These are phyloP conservation scores for Chrysaora quinquecirrha DNA, from an alignment of 30 jellyfish, hydroid and myxozoan genomes.

Conservation along the genomic window DNA sequence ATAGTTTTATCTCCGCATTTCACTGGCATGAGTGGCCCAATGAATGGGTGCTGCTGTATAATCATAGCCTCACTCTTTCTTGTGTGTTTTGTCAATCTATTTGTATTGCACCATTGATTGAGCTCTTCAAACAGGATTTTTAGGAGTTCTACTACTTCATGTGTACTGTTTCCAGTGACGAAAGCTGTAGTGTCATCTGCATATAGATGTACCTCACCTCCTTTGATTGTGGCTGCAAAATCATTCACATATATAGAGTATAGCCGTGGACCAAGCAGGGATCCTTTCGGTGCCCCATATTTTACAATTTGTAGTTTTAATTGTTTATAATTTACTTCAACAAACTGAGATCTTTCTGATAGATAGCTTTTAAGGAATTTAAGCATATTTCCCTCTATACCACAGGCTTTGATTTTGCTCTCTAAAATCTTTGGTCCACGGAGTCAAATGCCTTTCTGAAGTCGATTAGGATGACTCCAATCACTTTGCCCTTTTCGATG, in stretches of 20 bases:
- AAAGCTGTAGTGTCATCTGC: constrained; percentile 47
- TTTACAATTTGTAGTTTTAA: neutral
- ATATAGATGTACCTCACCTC: constrained; percentile 22
- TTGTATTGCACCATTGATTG: neutral
- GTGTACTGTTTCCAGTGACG: constrained; percentile 34
- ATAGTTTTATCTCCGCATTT: no score
- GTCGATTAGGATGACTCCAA: constrained; percentile 27
- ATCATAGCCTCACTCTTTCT: neutral
- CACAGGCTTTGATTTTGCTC: constrained; percentile 28
- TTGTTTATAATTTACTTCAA: constrained; percentile 6
- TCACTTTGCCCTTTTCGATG: constrained; percentile 34
- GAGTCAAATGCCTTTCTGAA: constrained; percentile 52
- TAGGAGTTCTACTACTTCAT: constrained; percentile 3
- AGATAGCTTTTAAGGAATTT: neutral
- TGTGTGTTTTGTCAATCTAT: neutral
- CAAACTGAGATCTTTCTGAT: constrained; percentile 20
- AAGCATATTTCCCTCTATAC: constrained; percentile 9
- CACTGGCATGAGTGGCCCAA: neutral
- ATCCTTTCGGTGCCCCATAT: constrained; percentile 54
- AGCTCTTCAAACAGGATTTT: neutral
- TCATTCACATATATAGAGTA: neutral
- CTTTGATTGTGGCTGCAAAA: neutral
- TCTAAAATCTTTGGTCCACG: neutral
- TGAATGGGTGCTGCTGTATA: constrained; percentile 1
- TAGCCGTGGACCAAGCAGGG: constrained; percentile 23